Evolutionary conservation across 2,113 vertebrate species (phyloP).

Genomic region (Pterophyllum scalare): DNA sequence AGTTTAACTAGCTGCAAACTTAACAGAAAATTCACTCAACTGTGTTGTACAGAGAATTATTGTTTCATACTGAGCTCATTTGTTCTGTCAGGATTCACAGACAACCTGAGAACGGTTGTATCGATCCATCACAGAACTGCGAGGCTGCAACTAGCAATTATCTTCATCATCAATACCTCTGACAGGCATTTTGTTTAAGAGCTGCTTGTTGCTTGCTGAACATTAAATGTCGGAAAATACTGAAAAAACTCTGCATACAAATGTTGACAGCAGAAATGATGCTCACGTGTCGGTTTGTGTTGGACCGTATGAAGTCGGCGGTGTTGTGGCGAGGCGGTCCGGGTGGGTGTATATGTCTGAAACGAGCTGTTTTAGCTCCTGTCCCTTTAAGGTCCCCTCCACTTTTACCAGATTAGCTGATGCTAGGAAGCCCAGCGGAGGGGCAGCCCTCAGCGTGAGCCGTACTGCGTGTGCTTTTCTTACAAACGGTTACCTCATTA

Average conservation of each 20-base stretch:
- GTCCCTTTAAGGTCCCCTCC: not conserved
- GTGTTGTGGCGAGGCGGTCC: not conserved
- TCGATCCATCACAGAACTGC: too few species aligned
- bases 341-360: not conserved
- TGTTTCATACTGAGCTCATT: not conserved
- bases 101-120: not conserved
- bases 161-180: not conserved
- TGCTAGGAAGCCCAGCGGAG: not conserved
- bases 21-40: too few species aligned
- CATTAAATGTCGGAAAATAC: too few species aligned
- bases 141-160: not conserved
- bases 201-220: not conserved
- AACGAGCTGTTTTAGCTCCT: too few species aligned
- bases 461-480: not conserved
- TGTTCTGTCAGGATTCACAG: not conserved
- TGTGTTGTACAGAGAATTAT: not conserved
- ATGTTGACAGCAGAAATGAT: too few species aligned
- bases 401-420: not conserved
- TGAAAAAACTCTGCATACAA: too few species aligned
- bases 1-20: too few species aligned
- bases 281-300: too few species aligned
- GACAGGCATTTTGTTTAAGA: not conserved
- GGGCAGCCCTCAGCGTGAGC: not conserved
- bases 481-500: not conserved
- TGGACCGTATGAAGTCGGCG: too few species aligned